Conservation (phyloP, 2,888 invertebrate species). For the Tenthredo mesomela region DNA sequence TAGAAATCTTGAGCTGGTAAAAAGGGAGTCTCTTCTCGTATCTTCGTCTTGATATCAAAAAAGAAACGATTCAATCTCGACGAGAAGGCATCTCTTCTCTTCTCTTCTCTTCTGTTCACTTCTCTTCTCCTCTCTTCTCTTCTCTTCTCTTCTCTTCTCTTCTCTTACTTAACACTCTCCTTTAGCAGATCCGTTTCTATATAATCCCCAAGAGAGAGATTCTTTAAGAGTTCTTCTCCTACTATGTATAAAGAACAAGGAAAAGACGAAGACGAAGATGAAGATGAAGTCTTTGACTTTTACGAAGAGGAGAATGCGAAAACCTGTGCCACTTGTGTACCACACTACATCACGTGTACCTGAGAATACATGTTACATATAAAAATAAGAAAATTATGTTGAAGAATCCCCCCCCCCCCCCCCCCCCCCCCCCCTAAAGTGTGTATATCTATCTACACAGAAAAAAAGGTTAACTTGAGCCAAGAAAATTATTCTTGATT, state of each 20-base stretch:
- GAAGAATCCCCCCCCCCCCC: too few species aligned
- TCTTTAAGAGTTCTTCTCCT: not conserved
- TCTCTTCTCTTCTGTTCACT: not conserved
- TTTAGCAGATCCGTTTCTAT: not conserved
- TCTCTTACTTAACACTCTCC: constrained; percentile 1
- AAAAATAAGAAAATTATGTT: not conserved
- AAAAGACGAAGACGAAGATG: not conserved
- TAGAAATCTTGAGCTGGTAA: constrained; percentile 16
- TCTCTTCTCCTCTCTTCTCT: not conserved
- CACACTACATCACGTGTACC: not conserved
- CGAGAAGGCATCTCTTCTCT: not conserved
- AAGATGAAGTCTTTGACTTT: constrained; percentile 11
- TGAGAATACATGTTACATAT: not conserved
- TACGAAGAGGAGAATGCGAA: not conserved
- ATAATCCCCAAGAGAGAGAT: constrained; percentile 12
- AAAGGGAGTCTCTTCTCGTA: not conserved
- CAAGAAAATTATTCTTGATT: too few species aligned
- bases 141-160: not conserved
- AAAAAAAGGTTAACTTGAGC: too few species aligned
- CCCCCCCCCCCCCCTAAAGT: too few species aligned
- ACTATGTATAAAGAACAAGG: not conserved
- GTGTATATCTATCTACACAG: too few species aligned
- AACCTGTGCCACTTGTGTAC: not conserved
- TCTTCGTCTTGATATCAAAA: constrained; percentile 10
- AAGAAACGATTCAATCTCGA: constrained; percentile 31